A percentile compares a stretch with the other conserved stretches of the same genome.
These are phyloP conservation scores for Eunapius fragilis DNA, from an alignment of 37 sponge, comb jelly and placozoan species.

Conservation along the genomic window DNA sequence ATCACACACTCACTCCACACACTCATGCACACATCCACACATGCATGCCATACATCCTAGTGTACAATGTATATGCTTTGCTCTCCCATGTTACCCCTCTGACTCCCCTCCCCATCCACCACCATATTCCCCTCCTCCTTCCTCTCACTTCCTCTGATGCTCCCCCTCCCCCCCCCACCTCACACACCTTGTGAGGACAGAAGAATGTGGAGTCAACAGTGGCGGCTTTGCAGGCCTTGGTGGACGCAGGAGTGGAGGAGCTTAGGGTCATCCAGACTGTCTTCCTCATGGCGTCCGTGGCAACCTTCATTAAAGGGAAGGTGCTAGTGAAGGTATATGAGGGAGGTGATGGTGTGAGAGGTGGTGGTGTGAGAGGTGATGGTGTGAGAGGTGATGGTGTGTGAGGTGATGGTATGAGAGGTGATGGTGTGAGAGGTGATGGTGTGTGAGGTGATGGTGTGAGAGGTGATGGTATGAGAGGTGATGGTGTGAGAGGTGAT, in stretches of 20 bases:
- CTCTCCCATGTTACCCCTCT: neutral
- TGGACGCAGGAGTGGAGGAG: slow-evolving; percentile 68
- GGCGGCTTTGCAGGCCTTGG: slow-evolving; percentile 50
- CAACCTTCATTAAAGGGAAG: slow-evolving; percentile 59
- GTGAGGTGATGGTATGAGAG: too few species aligned
- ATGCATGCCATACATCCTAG: neutral
- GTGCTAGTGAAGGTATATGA: slow-evolving; percentile 65
- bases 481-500: too few species aligned
- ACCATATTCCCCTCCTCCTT: neutral
- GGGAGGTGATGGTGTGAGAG: too few species aligned
- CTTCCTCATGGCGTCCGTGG: slow-evolving; percentile 74
- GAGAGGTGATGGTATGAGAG: too few species aligned
- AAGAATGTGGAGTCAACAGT: slow-evolving; percentile 51
- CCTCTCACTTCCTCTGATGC: neutral
- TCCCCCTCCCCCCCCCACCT: neutral
- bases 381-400: too few species aligned
- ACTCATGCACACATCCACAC: neutral
- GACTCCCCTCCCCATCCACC: neutral
- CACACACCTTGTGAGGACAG: slow-evolving; percentile 9
- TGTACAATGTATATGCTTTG: neutral
- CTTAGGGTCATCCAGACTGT: slow-evolving; percentile 88
- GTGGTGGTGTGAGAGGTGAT: too few species aligned
- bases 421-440: too few species aligned
- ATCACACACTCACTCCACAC: neutral
- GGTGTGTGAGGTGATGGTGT: too few species aligned